Conservation (phyloP, 1,140 invertebrate genomes). For the Cardiocondyla obscurior region DNA sequence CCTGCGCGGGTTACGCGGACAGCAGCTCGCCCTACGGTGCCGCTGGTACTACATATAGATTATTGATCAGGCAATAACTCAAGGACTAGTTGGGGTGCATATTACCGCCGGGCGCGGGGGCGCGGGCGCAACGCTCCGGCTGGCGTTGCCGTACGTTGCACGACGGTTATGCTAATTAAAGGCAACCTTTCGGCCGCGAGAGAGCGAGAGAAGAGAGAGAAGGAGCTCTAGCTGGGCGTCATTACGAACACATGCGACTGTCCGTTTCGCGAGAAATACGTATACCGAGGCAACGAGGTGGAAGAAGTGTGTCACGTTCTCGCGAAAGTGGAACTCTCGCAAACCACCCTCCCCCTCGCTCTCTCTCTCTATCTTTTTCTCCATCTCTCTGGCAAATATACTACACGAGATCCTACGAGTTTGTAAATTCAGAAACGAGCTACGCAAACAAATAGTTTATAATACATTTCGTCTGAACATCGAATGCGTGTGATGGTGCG, state of each 20-base stretch:
- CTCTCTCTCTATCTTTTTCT: too few relatives aligned
- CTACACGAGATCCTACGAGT: not conserved
- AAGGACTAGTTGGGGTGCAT: conserved; percentile 83
- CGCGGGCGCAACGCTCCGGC: conserved; percentile 72
- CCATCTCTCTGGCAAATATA: not conserved
- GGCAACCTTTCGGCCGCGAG: conserved; percentile 66
- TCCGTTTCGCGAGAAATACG: conserved; percentile 20
- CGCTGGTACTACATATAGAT: conserved; percentile 80
- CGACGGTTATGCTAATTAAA: conserved; percentile 82
- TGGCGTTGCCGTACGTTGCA: conserved; percentile 72
- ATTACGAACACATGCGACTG: conserved; percentile 70
- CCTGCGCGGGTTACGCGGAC: conserved; percentile 77
- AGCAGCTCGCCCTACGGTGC: conserved; percentile 76
- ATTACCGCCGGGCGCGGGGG: conserved; percentile 76
- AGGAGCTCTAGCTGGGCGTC: conserved; percentile 45
- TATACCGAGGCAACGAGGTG: not conserved
- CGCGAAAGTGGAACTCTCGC: conserved; percentile 25
- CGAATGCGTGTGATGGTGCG: not conserved
- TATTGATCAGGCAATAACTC: conserved; percentile 84
- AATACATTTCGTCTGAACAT: not conserved
- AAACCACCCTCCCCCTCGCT: not conserved
- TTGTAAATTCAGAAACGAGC: conserved; percentile 6
- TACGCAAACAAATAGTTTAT: conserved; percentile 23
- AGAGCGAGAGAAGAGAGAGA: conserved; percentile 15
- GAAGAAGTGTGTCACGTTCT: conserved; percentile 32